These are phyloP conservation scores for Gymnoscopelus braueri DNA, from an alignment of 2,797 vertebrate species.

Conservation along the genomic window DNA sequence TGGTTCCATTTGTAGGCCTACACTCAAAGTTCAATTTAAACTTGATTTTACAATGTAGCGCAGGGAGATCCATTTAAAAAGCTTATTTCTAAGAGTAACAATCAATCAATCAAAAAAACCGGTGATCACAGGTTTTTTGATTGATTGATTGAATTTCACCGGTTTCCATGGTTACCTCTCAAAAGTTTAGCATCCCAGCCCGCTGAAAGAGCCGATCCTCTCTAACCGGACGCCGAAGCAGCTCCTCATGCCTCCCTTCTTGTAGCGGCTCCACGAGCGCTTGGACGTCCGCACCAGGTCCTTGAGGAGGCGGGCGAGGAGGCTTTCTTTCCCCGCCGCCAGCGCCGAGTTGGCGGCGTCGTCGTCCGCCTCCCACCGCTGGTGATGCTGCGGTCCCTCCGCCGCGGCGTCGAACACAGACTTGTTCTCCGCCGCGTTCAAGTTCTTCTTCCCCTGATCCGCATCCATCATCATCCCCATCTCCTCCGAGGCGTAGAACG, in stretches of 20 bases:
- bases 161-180: conserved; percentile 23
- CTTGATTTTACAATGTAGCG: too few relatives aligned
- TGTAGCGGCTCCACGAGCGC: conserved; percentile 80
- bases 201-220: conserved; percentile 84
- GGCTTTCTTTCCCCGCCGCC: conserved; percentile 42
- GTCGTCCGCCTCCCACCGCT: conserved; percentile 48
- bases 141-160: background rate
- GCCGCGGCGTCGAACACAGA: conserved; percentile 28
- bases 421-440: conserved; percentile 38
- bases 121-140: background rate
- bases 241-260: conserved; percentile 81
- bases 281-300: conserved; percentile 78
- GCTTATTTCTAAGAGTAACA: too few relatives aligned
- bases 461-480: background rate
- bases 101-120: background rate
- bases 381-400: background rate
- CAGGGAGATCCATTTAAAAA: too few relatives aligned
- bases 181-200: conserved; percentile 79
- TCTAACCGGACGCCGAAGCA: conserved; percentile 84
- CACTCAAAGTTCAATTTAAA: too few relatives aligned
- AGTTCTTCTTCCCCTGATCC: conserved; percentile 37
- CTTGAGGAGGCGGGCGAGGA: conserved; percentile 66
- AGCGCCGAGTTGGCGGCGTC: conserved; percentile 49
- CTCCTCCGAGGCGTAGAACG: conserved; percentile 53
- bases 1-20: too few relatives aligned